Base-by-base conservation (phyloP, 2,113 vertebrate species). In the Sapayoa aenigma region DNA sequence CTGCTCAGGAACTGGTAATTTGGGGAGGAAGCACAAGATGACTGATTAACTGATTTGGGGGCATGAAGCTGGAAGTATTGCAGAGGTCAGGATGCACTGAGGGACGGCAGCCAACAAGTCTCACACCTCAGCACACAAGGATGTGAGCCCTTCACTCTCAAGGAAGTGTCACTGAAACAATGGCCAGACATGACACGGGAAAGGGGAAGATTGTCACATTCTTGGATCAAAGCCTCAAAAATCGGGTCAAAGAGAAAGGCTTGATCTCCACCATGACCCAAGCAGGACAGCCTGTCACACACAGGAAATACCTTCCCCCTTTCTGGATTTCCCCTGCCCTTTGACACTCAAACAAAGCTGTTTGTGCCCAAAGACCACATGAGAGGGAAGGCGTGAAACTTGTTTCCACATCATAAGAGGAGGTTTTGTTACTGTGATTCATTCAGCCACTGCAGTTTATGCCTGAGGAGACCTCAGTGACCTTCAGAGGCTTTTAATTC, bases 311-410 rank as follows among this genome's bases (percentile, higher is more conserved):
- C 71, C 41, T 89, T 62, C 49, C 65, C 73, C 31, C 31, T 52
- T 84, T 49, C 47, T 67, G 67, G 81, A 74, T 74, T 79, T 83
- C 65, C 66, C 41, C 62, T 92, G 77, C 90, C 80, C 90, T 95
- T 82, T 93, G 85, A 85, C 87, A 79, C 80, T 81, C 65, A 39
- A 88, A 88, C 67, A 87, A 85, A 94, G 89, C 68, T 77, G 84
- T 83, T 92, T 84, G 87, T 65, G 80, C 59, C 27, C 8, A 1
- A 71, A 74, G 62, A n/a, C 15, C 35, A 44, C 39, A 30, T 5
- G 42, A 69, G 55, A 76, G 16, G 35, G 55, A 56, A 73, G 60
- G 68, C 5, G 4, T 85, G 86, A 89, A 87, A 56, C 25, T 75
- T 25, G 5, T 82, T 88, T 91, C 75, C 82, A 86, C 78, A 65